A percentile compares a stretch with the other conserved stretches of the same genome.
Conservation (phyloP, 37 sponge, comb jelly and placozoan species). For the Crambe crambe region DNA sequence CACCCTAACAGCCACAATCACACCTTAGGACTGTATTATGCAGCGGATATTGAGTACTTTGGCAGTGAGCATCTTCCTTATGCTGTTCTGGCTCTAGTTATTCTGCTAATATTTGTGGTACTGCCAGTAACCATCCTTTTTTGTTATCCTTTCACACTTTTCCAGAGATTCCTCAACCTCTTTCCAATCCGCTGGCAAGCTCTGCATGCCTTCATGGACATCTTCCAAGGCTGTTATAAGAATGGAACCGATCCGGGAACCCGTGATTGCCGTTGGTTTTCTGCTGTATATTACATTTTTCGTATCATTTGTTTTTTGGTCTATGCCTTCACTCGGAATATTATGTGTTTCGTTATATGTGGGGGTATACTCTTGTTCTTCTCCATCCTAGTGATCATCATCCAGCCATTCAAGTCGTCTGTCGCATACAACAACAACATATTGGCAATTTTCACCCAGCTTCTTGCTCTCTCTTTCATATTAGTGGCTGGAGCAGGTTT, state of each 20-base stretch:
- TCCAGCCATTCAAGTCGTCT: not conserved
- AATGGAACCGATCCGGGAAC: not conserved
- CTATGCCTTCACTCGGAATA: constrained; percentile 10
- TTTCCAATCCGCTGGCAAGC: not conserved
- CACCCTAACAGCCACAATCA: not conserved
- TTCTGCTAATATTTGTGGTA: not conserved
- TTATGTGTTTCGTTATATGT: not conserved
- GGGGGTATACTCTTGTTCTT: not conserved
- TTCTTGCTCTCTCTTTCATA: not conserved
- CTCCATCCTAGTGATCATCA: not conserved
- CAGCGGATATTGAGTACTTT: not conserved
- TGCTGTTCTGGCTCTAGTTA: not conserved
- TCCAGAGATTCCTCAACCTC: not conserved
- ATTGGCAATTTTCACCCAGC: not conserved
- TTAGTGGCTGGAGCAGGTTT: not conserved
- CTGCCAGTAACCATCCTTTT: not conserved
- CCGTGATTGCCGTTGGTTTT: not conserved
- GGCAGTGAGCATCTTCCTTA: not conserved
- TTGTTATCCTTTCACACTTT: not conserved
- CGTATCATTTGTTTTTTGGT: not conserved
- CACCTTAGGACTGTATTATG: not conserved
- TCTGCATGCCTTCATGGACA: not conserved
- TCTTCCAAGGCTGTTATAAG: not conserved
- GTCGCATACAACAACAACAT: not conserved
- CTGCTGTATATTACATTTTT: not conserved